Conservation (phyloP, 2,113 vertebrate species). For the Orthonyx spaldingii region DNA sequence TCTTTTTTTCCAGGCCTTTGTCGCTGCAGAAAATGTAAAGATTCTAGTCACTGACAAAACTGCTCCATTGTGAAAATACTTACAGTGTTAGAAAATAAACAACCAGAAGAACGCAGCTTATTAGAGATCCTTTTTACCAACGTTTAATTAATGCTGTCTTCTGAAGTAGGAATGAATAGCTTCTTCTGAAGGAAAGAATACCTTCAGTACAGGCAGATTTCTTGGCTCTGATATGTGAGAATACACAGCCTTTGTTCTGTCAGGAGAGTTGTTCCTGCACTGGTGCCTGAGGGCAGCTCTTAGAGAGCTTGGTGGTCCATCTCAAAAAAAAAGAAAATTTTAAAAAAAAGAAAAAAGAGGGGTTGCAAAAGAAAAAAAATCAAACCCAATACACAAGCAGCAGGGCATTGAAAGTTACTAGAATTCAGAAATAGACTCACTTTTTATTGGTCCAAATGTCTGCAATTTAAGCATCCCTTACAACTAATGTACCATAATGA, state of each 20-base stretch:
- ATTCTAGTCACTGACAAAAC: background rate
- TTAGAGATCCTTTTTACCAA: background rate
- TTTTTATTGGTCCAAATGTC: background rate
- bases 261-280: background rate
- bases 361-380: background rate
- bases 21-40: background rate
- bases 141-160: constrained; percentile 5
- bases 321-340: background rate
- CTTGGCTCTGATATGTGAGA: background rate
- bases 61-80: background rate
- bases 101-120: background rate
- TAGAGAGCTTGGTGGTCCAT: background rate
- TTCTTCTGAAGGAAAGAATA: background rate
- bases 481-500: background rate
- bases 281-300: background rate
- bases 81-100: background rate
- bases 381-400: background rate
- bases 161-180: background rate
- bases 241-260: constrained; percentile 15
- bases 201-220: background rate
- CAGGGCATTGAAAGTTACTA: background rate
- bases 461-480: background rate
- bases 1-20: background rate
- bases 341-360: background rate
- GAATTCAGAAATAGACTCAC: background rate